phyloP scores from a whole-genome alignment of 2,797 vertebrate species.

The Pogoniulus pusillus region DNA sequence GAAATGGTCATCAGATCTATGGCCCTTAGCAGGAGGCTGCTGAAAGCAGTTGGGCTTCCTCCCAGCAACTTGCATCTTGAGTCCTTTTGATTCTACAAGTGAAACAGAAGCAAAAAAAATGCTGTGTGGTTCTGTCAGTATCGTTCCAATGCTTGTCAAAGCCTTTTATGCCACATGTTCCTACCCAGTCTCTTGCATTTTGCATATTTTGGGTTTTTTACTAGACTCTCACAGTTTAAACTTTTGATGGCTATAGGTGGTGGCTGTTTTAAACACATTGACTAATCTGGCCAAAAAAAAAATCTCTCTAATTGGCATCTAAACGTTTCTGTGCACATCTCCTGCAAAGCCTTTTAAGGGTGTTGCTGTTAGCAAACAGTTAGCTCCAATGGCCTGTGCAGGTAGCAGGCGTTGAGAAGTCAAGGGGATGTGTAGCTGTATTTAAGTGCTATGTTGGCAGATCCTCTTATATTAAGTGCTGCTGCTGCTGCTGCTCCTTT shows the following conservation, averaged over 20 bases:
- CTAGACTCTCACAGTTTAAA: background rate
- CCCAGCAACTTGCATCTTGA: background rate
- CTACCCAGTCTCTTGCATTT: background rate
- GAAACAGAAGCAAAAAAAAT: background rate
- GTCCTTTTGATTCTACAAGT: background rate
- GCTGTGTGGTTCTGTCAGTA: background rate
- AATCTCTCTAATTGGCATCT: background rate
- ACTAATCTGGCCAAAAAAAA: background rate
- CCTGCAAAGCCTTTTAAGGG: background rate
- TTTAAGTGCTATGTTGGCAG: background rate
- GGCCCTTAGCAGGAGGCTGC: background rate
- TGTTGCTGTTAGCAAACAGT: background rate
- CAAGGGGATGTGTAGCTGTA: background rate
- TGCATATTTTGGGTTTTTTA: background rate
- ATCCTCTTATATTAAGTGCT: background rate
- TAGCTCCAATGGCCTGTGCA: background rate
- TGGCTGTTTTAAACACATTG: background rate
- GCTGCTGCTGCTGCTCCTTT: background rate
- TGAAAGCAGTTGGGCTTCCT: background rate
- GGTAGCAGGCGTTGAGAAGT: background rate
- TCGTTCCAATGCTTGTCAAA: background rate
- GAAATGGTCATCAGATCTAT: background rate
- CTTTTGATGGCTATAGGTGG: background rate
- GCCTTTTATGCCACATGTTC: background rate
- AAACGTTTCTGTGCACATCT: background rate